Base-by-base conservation (phyloP, 35 echinoderm and acorn worm species). In the Nesometra sesokonis region DNA sequence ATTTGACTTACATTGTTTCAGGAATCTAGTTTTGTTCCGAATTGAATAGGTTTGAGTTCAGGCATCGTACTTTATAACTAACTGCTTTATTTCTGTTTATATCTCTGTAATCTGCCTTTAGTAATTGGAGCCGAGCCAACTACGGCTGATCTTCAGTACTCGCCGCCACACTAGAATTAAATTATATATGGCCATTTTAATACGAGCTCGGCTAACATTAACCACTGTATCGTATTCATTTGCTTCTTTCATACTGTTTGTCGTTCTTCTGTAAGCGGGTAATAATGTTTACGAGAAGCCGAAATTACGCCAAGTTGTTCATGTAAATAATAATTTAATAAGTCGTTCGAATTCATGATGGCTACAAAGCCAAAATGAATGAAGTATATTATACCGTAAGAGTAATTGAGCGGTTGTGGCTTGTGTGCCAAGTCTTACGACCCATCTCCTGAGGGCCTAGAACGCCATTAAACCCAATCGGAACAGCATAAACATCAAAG, bases 71-170 rank as follows among this genome's bases (percentile, higher is more conserved):
- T 67, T 67, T n/a, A n/a, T n/a, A n/a, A n/a, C n/a, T n/a, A n/a
- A n/a, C n/a, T n/a, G n/a, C n/a, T n/a, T n/a, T 67, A 67, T 67
- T 67, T 67, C 52, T 67, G 52, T 67, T 67, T 67, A 67, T 67
- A 67, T 67, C 52, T 67, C 9, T 67, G 8, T 67, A 67, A 67
- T 67, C 52, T 67, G 52, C 52, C 52, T 67, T 67, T 27, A 43
- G 52, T 67, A 67, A 67, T 67, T 67, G 52, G 21, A 67, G 11
- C 52, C 52, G 52, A 67, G 52, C 21, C 52, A 27, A 67, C 21
- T 2, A 17, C 23, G 52, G 23, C 23, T n/a, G 23, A 17, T 67
- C 52, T 27, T 67, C 9, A 17, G 23, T 67, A 27, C 52, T 67
- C 21, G 52, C 52, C 52, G 52, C 52, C 52, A 67, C 52, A 11